Conservation (phyloP, 1,140 invertebrate species). For the Piezodorus guildinii region DNA sequence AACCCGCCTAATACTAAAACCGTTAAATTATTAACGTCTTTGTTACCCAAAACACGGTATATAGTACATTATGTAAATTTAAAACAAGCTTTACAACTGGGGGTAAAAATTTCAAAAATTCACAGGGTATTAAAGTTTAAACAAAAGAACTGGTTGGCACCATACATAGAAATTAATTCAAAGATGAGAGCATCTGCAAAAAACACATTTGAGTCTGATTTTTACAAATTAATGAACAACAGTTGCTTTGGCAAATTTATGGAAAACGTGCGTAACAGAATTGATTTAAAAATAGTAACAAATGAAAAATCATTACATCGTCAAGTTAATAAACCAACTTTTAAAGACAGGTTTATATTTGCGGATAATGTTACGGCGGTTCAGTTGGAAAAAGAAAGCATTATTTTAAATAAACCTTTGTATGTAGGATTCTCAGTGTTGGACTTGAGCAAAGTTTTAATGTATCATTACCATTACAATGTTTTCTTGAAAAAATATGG, state of each 20-base stretch:
- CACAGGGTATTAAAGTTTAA: too few species aligned
- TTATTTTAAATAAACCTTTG: constrained; percentile 17
- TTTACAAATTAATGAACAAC: constrained; percentile 35
- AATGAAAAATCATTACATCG: too few species aligned
- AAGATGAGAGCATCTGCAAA: constrained; percentile 28
- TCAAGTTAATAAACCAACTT: not conserved
- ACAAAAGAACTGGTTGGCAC: constrained; percentile 30
- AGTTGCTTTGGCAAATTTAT: constrained; percentile 32
- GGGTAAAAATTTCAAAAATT: constrained; percentile 28
- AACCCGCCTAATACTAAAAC: too few species aligned
- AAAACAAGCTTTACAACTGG: constrained; percentile 26
- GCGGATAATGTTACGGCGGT: not conserved
- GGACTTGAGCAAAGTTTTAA: constrained; percentile 24
- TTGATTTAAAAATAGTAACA: too few species aligned
- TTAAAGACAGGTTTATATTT: not conserved
- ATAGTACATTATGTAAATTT: constrained; percentile 31
- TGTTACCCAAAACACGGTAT: constrained; percentile 22
- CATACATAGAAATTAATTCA: constrained; percentile 33
- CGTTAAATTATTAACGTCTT: too few species aligned
- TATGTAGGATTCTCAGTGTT: constrained; percentile 23
- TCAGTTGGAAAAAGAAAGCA: not conserved
- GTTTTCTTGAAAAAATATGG: constrained; percentile 15
- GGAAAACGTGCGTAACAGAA: constrained; percentile 32
- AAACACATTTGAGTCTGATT: constrained; percentile 33
- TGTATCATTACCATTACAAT: constrained; percentile 26